Base-by-base conservation (phyloP, 2,888 invertebrate genomes). In the Eristalis intricaria region DNA sequence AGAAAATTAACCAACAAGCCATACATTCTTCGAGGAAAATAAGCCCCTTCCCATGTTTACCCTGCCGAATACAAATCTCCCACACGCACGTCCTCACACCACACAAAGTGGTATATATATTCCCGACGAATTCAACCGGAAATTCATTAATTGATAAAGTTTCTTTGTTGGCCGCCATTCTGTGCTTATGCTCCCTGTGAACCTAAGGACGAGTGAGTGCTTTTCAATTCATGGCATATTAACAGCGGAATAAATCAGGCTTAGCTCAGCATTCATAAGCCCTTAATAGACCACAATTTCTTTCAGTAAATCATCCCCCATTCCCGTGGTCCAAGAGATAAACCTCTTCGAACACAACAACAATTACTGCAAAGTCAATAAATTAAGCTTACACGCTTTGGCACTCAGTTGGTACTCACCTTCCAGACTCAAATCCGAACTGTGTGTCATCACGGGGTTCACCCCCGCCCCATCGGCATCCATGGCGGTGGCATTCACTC, bases 371-470 rank as follows among this genome's bases (percentile, higher is more conserved):
- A 19, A 50, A 50, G 50, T 50, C 50, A 50, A 50, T 50, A 50
- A 50, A 50, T 50, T 50, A 50, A 50, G 50, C 50, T 50, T 50
- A 50, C 50, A 50, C 5, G 50, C 8, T 50, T 50, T 19, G 19
- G 50, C 50, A 50, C 50, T 50, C 19, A 19, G 50, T 8, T 10
- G n/a, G 50, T 7, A 89, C 90, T 90, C 90, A 93, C 93, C 93
- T 90, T 92, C 92, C 4, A 93, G 90, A 82, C 91, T 92, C 23
- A 91, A 89, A 88, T 92, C 92, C 40, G 93, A 90, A 63, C 92
- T 91, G 78, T 92, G 91, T 71, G 92, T 92, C 91, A 93, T 92
- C 61, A 92, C 91, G 5, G 92, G 92, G 90, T 92, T 92, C 73
- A 91, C 90, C 77, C 91, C 91, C 77, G 87, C 82, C 35, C 69